Percentiles rank a stretch among this genome's conserved stretches.
phyloP scores from a whole-genome alignment of 1,140 invertebrate genomes.

The Neodiprion lecontei region DNA sequence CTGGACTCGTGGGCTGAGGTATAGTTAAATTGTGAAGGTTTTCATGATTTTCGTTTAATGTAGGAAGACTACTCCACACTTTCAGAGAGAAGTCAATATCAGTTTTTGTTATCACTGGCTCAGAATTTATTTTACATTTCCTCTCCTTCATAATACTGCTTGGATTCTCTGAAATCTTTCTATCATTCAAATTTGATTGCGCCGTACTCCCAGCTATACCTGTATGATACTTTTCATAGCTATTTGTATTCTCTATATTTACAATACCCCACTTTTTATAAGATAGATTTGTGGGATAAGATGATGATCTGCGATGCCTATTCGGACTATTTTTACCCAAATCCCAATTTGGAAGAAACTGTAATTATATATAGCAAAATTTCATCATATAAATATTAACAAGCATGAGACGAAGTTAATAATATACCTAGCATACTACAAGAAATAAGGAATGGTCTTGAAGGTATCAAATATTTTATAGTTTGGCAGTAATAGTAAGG shows the following conservation, averaged over 20 bases:
- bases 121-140: neutral
- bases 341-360: constrained; percentile 47
- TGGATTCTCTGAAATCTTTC: neutral
- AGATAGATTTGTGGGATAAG: constrained; percentile 48
- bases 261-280: constrained; percentile 11
- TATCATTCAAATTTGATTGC: neutral
- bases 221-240: neutral
- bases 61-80: constrained; percentile 46
- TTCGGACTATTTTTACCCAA: constrained; percentile 43
- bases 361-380: constrained; percentile 22
- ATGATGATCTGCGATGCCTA: constrained; percentile 46
- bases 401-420: constrained; percentile 1
- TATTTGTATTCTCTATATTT: constrained; percentile 7
- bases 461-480: neutral
- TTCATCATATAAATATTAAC: constrained; percentile 9
- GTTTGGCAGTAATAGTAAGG: neutral
- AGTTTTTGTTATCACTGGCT: neutral
- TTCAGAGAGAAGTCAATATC: constrained; percentile 31
- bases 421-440: neutral
- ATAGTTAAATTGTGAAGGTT: constrained; percentile 16
- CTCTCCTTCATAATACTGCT: neutral
- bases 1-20: constrained; percentile 6
- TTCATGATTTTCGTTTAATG: constrained; percentile 33
- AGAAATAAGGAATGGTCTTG: constrained; percentile 7
- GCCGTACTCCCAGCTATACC: neutral